Evolutionary conservation across 2,113 vertebrate species (phyloP), one percentile per base, ranked within the genome.

Genomic region (Phoenicopterus ruber): DNA sequence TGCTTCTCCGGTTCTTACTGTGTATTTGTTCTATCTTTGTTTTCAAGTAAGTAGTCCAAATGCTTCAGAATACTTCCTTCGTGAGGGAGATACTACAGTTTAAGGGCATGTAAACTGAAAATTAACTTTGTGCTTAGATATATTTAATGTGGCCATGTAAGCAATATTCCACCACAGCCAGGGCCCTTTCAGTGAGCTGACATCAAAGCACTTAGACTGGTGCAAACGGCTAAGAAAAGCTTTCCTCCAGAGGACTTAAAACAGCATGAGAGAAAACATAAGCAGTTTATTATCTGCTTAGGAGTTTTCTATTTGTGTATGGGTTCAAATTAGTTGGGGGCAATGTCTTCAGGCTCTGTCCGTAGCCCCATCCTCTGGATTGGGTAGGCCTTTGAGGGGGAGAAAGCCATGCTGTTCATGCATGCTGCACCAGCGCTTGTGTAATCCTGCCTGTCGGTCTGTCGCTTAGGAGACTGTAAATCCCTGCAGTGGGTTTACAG

Each of bases 341-440:
- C 11, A 44, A 3, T 38, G 11, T 32, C 65, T n/a, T 49, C 34
- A 58, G 36, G 21, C 14, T 78, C 40, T 67, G 52, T 57, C 52
- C 72, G 32, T 11, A 25, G 42, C 14, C 22, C 44, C 13, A 8
- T 46, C 38, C 58, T 31, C 44, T 40, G 62, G n/a, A 6, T 17
- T 26, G 57, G 0, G 8, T 8, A 46, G 59, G 34, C 5, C 54
- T 78, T 70, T 65, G 36, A 25, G 21, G 25, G 29, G 40, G 15
- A 59, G 63, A 3, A 32, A 8, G 5, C 0, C 0, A 1, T 46
- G 55, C 36, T 21, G 2, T 24, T 28, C 4, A 1, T 29, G 46
- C 13, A 4, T 32, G 31, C 52, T 49, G 46, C 46, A 46, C 44
- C 50, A 59, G 15, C 29, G 5, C 11, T 18, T 21, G 25, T 12